Evolutionary conservation across 2,797 vertebrate species (phyloP).

Genomic region (Pachyuromys duprasi): DNA sequence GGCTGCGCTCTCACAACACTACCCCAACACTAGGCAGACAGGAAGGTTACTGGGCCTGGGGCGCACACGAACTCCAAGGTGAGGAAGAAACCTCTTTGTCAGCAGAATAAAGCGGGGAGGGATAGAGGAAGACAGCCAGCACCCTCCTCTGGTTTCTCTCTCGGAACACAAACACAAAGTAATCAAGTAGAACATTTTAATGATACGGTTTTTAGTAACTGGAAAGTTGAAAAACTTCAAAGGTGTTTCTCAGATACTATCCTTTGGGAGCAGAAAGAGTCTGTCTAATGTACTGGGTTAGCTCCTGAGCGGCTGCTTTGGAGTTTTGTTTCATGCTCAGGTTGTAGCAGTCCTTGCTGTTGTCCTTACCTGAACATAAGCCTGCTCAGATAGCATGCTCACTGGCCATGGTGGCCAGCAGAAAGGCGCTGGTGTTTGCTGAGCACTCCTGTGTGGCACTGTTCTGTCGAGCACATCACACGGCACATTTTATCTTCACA

Average conservation of each 20-base stretch:
- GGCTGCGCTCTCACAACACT: background rate
- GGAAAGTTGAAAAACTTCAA: background rate
- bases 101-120: background rate
- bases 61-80: background rate
- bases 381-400: background rate
- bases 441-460: too few species aligned
- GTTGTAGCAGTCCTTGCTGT: background rate
- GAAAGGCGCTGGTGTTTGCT: background rate
- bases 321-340: too few species aligned
- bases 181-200: slow-evolving; percentile 37
- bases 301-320: background rate
- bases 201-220: background rate
- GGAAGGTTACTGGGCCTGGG: background rate
- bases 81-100: background rate
- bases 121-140: too few species aligned
- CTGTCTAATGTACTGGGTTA: background rate
- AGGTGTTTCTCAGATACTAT: background rate
- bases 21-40: background rate
- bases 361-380: background rate
- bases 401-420: background rate
- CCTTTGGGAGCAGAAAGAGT: background rate
- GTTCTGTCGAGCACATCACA: background rate
- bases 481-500: background rate
- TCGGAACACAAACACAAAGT: background rate
- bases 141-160: background rate